Percentiles rank a stretch among this genome's conserved stretches.
phyloP scores from a whole-genome alignment of 2,888 invertebrate species.

The Lasioglossum lativentre region DNA sequence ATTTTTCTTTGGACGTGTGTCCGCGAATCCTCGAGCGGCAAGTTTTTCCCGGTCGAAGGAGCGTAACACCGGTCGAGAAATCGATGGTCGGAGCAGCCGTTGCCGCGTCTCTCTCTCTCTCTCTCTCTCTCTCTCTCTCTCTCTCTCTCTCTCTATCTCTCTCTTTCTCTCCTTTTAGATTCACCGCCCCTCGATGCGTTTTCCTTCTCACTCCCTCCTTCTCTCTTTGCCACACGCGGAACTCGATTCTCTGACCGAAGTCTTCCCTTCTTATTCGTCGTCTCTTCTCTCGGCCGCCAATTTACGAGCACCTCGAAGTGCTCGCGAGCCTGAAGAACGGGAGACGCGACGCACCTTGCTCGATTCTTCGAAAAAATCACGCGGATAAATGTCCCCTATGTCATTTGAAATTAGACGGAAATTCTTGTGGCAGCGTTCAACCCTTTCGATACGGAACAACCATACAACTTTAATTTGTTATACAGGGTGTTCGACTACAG shows the following conservation, averaged over 20 bases:
- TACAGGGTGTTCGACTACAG: too few relatives aligned
- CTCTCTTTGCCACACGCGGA: neutral
- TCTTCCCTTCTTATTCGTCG: constrained; percentile 54
- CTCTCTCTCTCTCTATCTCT: constrained; percentile 11
- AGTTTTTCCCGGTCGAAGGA: constrained; percentile 69
- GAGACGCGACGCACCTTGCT: neutral
- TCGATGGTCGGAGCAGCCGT: constrained; percentile 67
- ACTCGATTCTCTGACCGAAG: constrained; percentile 37
- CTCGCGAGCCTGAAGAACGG: constrained; percentile 65
- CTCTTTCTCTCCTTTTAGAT: neutral
- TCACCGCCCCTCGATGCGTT: neutral
- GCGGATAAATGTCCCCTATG: neutral
- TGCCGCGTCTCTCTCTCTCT: neutral
- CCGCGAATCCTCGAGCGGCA: constrained; percentile 51
- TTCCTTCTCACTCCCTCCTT: constrained; percentile 14
- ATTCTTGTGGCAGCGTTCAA: neutral
- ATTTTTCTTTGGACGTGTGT: constrained; percentile 30
- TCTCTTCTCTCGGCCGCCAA: constrained; percentile 58
- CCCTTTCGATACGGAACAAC: neutral
- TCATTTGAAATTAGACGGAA: neutral
- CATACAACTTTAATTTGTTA: too few relatives aligned
- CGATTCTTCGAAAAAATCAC: neutral
- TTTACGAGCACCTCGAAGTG: constrained; percentile 70
- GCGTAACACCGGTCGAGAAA: constrained; percentile 75
- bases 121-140: constrained; percentile 24